Evolutionary conservation across 2,888 invertebrate species (phyloP), one percentile per base, ranked within the genome.

Genomic region (Diaphora mendica): DNA sequence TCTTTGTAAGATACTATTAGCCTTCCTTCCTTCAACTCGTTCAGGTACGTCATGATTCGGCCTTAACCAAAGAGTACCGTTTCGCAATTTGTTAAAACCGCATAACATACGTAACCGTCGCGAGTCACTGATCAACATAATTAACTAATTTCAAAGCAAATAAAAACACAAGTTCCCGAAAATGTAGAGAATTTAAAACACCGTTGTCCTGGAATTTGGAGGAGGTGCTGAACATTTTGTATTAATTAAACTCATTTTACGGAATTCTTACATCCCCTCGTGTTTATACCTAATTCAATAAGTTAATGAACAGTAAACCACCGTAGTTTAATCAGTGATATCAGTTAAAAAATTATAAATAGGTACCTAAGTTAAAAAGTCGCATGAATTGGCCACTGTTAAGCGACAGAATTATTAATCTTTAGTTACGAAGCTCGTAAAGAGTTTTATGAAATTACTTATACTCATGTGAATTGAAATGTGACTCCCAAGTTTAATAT

Each of bases 31-130:
- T 67, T 39, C 62, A 72, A 64, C 33, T 23, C 51, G 35, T 71
- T 68, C 68, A 39, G 15, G 42, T 42, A 62, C 62, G 30, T 62
- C 62, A 62, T 62, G 30, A 62, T 30, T 13, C 35, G 64, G 48
- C 33, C 20, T 64, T 33, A 64, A 35, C 13, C 35, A 62, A 39
- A 30, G 20, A 42, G 42, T n/a, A 20, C 35, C 33, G 73, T 80
- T 67, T n/a, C 39, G 51, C n/a, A 68, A 39, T 0, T 48, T 77
- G 76, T 80, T 77, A 75, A 70, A 77, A 4, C 51, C 64, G 59
- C 33, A 70, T 76, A 71, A 80, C 64, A 72, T 72, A 59, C 59
- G 44, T 74, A 82, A 72, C 51, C 20, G 64, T 73, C 51, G 67
- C 71, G 74, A 72, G 66, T 79, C 77, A 74, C 26, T 42, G 64